Base-by-base conservation (phyloP, 2,888 invertebrate genomes). In the Xylota sylvarum region DNA sequence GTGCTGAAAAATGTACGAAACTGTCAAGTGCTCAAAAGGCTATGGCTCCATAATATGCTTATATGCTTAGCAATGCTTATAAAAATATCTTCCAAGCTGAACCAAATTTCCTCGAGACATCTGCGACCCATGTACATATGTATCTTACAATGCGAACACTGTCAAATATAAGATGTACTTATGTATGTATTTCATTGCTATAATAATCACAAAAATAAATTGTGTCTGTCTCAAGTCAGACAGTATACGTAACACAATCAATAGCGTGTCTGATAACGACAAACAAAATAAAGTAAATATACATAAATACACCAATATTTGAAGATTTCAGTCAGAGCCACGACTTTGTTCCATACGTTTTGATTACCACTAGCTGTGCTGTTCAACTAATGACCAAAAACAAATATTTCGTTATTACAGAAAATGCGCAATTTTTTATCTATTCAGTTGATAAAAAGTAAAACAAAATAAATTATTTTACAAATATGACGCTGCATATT, bases 151-250 rank as follows among this genome's bases (percentile, higher is more conserved):
- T 23, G 5, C 23, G 10, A 23, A 23, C 23, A 50, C 30, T 14
- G 30, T 55, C n/a, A 37, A n/a, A 37, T 35, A 19, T 4, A 35
- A 35, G n/a, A n/a, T n/a, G n/a, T n/a, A n/a, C n/a, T n/a, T n/a
- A n/a, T n/a, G n/a, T 17, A 32, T 32, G 19, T 12, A 10, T 19
- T 37, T 32, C 32, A 32, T 32, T 55, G n/a, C 56, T 14, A 35
- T 35, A 35, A 58, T 58, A 27, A 27, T 52, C 27, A 5, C 27
- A n/a, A 23, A 30, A 52, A 5, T 4, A 56, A 56, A 56, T 56
- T 56, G 9, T 17, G 40, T 40, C 40, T 60, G 23, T 23, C 60
- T 40, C 30, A 56, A 56, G 17, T 56, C 56, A 56, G 56, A 56
- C 56, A 32, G 14, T 17, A 14, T 3, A 23, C 56, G 10, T 32